Conservation (phyloP, 1,140 invertebrate species). For the Eumaeus atala region DNA sequence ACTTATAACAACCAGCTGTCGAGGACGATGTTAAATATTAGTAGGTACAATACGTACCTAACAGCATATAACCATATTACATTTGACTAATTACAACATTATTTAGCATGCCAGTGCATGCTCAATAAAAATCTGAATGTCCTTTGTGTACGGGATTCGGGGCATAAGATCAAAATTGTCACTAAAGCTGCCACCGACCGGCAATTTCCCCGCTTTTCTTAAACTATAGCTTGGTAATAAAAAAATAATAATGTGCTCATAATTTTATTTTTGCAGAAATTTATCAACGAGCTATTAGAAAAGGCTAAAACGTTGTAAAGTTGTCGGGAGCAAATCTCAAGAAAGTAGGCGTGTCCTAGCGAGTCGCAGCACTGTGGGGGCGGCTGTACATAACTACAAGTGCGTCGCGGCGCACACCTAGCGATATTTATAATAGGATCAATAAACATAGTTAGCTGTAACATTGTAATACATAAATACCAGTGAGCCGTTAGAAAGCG, state of each 20-base stretch:
- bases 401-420: constrained; percentile 4
- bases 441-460: constrained; percentile 15
- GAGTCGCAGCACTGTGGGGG: constrained; percentile 15
- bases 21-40: no score
- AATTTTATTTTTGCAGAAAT: constrained; percentile 82
- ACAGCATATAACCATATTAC: no score
- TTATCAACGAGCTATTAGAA: constrained; percentile 91
- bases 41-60: no score
- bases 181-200: no score
- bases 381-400: constrained; percentile 14
- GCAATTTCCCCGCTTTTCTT: no score
- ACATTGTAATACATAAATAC: constrained; percentile 17
- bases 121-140: no score
- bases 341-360: constrained; percentile 10
- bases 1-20: no score
- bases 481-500: constrained; percentile 11
- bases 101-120: no score
- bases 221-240: no score
- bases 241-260: neutral
- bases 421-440: constrained; percentile 9
- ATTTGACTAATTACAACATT: no score
- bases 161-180: no score
- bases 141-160: no score
- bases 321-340: constrained; percentile 20
- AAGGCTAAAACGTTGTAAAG: constrained; percentile 87